A percentile compares a stretch with the other conserved stretches of the same genome.
Conservation (phyloP, 2,113 vertebrate genomes). For the Taurulus bubalis region DNA sequence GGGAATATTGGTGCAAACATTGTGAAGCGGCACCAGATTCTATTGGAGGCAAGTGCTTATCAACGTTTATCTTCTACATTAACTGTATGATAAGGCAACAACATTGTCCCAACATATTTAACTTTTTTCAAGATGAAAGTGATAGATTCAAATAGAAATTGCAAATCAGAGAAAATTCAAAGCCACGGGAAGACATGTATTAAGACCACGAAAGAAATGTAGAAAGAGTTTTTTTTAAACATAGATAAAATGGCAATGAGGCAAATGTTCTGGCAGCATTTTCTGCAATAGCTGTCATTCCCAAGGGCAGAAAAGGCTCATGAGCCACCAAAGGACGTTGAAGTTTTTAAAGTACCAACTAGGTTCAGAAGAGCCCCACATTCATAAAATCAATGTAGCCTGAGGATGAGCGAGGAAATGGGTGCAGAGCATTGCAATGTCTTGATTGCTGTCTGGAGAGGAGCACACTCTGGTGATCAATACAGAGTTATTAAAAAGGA, state of each 20-base stretch:
- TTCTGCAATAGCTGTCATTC: conserved; percentile 34
- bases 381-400: conserved; percentile 77
- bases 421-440: conserved; percentile 50
- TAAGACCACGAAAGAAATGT: neutral
- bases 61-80: neutral
- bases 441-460: conserved; percentile 75
- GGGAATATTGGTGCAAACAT: neutral
- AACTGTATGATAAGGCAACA: neutral
- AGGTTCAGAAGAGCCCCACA: conserved; percentile 49
- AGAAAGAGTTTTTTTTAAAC: neutral
- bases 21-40: neutral
- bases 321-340: conserved; percentile 44
- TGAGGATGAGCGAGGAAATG: conserved; percentile 70
- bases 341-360: conserved; percentile 66
- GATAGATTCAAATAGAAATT: neutral
- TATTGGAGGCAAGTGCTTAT: neutral
- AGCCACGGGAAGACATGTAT: conserved; percentile 4
- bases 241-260: conserved; percentile 45
- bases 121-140: neutral
- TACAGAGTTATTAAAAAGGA: conserved; percentile 61
- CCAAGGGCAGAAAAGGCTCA: conserved; percentile 42
- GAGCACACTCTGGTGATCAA: conserved; percentile 63
- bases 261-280: conserved; percentile 37
- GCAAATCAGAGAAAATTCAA: neutral
- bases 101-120: neutral